Base-by-base conservation (phyloP, 2,797 vertebrate species). In the Gallinago nigripennis region DNA sequence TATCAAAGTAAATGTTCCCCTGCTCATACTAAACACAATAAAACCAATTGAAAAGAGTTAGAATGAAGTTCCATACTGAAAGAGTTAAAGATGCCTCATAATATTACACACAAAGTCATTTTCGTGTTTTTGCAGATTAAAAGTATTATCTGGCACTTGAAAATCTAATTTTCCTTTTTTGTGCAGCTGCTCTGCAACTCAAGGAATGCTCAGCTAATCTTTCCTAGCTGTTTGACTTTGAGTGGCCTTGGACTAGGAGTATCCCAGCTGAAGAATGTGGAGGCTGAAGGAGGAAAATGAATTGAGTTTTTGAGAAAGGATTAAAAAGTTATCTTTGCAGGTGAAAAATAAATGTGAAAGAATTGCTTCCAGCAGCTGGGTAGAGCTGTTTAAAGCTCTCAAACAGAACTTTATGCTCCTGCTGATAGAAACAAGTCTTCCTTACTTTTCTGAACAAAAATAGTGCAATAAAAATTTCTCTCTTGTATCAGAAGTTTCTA, bases 221-320 rank as follows among this genome's bases (percentile, higher is more conserved):
- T 84, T 91, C 85, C 57, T 78, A 50, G 65, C 33, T 58, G 24
- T 86, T 91, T 91, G 89, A 91, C 84, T 94, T 91, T 90, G 79
- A 91, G 84, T 78, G 46, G 83, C 70, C 80, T 69, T 86, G 72
- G 90, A 71, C 77, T 82, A 72, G 54, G 43, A 73, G 30, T 80
- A 30, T 82, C 69, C 48, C 69, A 86, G 64, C 28, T 86, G 63
- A 90, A 84, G 56, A 92, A 88, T 35, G 25, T 41, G 31, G 16
- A 82, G 23, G 19, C 64, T 68, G 53, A 80, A 77, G 25, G 66
- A 80, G 18, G 25, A 88, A 88, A 90, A 91, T 53, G 0, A 82
- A 48, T 25, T 64, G 45, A 63, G 65, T 76, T 66, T 77, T 18
- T 79, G 43, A 76, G 61, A 83, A 88, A 66, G 19, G 10, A 28